Percentiles rank a stretch among this genome's conserved stretches.
Evolutionary conservation across 2,113 vertebrate species (phyloP).

Genomic region (Coreoperca whiteheadi): DNA sequence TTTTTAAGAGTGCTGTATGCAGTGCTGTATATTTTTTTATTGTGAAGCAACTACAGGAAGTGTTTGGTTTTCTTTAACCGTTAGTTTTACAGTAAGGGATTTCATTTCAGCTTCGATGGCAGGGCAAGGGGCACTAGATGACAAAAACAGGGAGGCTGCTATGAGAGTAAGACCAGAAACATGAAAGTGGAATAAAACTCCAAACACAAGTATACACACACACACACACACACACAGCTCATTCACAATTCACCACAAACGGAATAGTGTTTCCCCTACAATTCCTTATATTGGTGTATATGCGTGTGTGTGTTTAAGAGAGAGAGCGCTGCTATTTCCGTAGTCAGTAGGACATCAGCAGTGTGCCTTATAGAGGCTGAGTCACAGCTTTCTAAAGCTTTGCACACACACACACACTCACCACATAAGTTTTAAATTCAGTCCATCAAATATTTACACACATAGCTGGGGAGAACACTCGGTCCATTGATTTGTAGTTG

Average conservation of each 20-base stretch:
- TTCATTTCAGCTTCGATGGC: background rate
- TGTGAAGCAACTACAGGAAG: background rate
- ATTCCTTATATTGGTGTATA: background rate
- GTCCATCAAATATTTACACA: slow-evolving; percentile 32
- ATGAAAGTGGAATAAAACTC: no score
- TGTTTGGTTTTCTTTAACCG: background rate
- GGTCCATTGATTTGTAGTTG: background rate
- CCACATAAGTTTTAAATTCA: background rate
- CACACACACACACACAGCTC: background rate
- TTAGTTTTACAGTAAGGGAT: background rate
- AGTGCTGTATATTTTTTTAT: background rate
- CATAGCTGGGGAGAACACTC: background rate
- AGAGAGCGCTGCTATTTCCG: background rate
- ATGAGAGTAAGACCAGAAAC: no score
- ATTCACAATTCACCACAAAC: background rate
- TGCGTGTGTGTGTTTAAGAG: background rate
- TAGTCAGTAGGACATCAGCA: background rate
- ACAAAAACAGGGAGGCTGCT: no score
- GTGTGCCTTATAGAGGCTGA: background rate
- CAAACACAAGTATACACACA: background rate
- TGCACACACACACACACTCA: background rate
- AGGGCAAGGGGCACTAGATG: no score
- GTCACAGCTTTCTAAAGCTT: background rate
- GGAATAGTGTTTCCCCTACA: background rate
- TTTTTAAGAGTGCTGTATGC: no score